Conservation (phyloP, 2,888 invertebrate species). For the Dyspetes luteomarginatus region DNA sequence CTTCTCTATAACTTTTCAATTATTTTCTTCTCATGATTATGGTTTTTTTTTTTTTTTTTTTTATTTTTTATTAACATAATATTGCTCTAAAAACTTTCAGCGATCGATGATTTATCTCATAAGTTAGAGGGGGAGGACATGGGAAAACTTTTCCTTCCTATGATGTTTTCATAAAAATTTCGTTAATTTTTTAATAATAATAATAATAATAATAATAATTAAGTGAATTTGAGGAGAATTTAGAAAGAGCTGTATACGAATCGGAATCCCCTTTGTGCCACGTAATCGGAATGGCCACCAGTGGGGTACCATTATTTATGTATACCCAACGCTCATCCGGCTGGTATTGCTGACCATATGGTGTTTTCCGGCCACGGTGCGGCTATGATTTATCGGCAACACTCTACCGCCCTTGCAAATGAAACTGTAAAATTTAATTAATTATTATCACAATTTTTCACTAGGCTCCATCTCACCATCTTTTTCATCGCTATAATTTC, state of each 20-base stretch:
- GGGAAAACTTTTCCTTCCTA: too few relatives aligned
- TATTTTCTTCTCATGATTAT: too few relatives aligned
- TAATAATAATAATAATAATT: too few relatives aligned
- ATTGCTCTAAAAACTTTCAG: too few relatives aligned
- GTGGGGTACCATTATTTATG: constrained; percentile 68
- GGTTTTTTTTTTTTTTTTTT: too few relatives aligned
- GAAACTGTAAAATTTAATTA: constrained; percentile 76
- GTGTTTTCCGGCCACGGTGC: constrained; percentile 57
- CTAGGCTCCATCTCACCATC: constrained; percentile 2
- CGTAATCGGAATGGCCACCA: constrained; percentile 70
- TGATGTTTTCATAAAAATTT: too few relatives aligned
- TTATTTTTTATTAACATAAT: too few relatives aligned
- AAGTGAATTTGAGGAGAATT: background rate
- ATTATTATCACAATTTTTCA: constrained; percentile 65
- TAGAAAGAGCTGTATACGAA: constrained; percentile 1
- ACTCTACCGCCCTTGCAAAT: constrained; percentile 62
- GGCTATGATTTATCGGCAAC: constrained; percentile 76
- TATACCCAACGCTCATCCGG: constrained; percentile 62
- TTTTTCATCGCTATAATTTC: constrained; percentile 26
- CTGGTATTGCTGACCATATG: constrained; percentile 73
- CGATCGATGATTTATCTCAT: too few relatives aligned
- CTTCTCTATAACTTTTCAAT: background rate
- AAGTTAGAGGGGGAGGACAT: too few relatives aligned
- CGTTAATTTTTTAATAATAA: too few relatives aligned
- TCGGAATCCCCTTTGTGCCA: constrained; percentile 48